Conservation (phyloP, 2,888 invertebrate genomes). For the Macrophya alboannulata region DNA sequence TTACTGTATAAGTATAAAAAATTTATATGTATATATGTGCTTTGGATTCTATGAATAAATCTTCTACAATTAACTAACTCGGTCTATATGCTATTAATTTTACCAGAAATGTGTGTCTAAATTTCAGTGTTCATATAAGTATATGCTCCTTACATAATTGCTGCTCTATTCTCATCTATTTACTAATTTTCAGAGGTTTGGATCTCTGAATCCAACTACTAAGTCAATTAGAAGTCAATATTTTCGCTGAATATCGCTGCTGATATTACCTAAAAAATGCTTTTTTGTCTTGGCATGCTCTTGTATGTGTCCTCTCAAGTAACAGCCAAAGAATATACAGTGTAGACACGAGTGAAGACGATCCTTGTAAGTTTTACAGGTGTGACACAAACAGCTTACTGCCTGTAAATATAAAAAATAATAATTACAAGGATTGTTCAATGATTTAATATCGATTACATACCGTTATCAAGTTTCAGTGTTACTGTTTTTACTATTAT, state of each 20-base stretch:
- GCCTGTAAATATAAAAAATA: slow-evolving; percentile 82
- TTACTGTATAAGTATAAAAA: neutral
- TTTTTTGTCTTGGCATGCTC: slow-evolving; percentile 92
- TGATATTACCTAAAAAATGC: slow-evolving; percentile 86
- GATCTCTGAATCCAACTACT: neutral
- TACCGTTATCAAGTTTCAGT: neutral
- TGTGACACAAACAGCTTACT: slow-evolving; percentile 90
- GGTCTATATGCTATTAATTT: neutral
- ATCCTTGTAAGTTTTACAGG: slow-evolving; percentile 90
- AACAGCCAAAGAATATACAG: slow-evolving; percentile 97
- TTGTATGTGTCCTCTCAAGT: slow-evolving; percentile 90
- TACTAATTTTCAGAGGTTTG: slow-evolving; percentile 1
- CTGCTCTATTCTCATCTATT: slow-evolving; percentile 18
- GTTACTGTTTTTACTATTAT: neutral
- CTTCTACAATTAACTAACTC: neutral
- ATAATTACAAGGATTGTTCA: slow-evolving; percentile 43
- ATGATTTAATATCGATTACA: neutral
- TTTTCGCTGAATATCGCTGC: slow-evolving; percentile 40
- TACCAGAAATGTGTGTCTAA: neutral
- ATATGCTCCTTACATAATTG: slow-evolving; percentile 3
- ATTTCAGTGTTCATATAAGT: neutral
- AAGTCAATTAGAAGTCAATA: neutral
- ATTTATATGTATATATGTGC: neutral
- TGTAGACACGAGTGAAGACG: slow-evolving; percentile 92
- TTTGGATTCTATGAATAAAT: slow-evolving; percentile 18